Percentiles rank a stretch among this genome's conserved stretches.
These are phyloP conservation scores for Acronicta leporina DNA, from an alignment of 2,888 invertebrate genomes.

Conservation along the genomic window DNA sequence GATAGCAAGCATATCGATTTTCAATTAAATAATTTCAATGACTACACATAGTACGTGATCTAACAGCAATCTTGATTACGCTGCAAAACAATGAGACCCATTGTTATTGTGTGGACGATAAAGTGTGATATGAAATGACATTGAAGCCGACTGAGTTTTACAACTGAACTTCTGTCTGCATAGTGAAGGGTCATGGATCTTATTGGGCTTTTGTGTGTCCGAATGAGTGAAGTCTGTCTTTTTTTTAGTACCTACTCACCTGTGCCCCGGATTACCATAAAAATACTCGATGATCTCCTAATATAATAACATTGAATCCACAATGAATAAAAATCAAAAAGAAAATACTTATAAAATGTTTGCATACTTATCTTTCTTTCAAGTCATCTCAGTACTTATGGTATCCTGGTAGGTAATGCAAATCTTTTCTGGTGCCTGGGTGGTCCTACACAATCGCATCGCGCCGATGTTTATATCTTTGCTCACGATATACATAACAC, in stretches of 20 bases:
- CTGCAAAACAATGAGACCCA: conserved; percentile 24
- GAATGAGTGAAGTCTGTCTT: too few relatives aligned
- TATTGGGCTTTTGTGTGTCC: not conserved
- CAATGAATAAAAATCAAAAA: not conserved
- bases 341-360: conserved; percentile 8
- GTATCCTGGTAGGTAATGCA: conserved; percentile 42
- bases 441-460: conserved; percentile 45
- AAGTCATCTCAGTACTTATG: conserved; percentile 28
- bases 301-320: too few relatives aligned
- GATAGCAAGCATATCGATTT: conserved; percentile 16
- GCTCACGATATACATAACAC: conserved; percentile 25
- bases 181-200: not conserved
- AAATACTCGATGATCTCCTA: too few relatives aligned
- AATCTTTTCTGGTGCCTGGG: conserved; percentile 44
- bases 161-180: not conserved
- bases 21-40: conserved; percentile 40
- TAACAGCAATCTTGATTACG: conserved; percentile 27
- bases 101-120: conserved; percentile 24
- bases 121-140: conserved; percentile 1
- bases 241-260: too few relatives aligned
- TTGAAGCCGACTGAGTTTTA: conserved; percentile 1
- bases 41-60: conserved; percentile 15
- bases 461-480: conserved; percentile 27
- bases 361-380: conserved; percentile 5
- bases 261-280: too few relatives aligned